A percentile compares a stretch with the other conserved stretches of the same genome.
Conservation (phyloP, 2,888 invertebrate species). For the Lithophane semibrunnea region DNA sequence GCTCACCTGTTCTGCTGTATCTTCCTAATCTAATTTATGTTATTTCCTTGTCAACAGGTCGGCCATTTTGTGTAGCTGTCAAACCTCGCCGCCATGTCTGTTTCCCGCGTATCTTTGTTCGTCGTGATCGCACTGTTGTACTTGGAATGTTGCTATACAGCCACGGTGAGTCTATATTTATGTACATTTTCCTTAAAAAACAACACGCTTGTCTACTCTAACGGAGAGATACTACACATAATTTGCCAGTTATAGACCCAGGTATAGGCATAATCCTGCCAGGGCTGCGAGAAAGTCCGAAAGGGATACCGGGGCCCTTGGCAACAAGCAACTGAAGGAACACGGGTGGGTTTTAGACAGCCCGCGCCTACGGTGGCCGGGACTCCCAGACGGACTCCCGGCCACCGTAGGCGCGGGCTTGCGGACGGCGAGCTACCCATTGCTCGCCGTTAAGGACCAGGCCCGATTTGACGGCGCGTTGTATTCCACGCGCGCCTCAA, state of each 20-base stretch:
- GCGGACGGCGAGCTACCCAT: too few species aligned
- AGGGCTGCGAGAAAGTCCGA: too few species aligned
- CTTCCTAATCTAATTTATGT: not conserved
- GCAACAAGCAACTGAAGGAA: too few species aligned
- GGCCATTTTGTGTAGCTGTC: conserved; percentile 65
- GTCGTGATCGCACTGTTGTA: conserved; percentile 75
- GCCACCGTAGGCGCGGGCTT: too few species aligned
- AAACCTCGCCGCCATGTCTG: conserved; percentile 74
- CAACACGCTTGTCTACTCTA: not conserved
- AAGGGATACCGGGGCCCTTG: too few species aligned
- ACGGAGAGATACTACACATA: not conserved
- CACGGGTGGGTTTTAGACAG: too few species aligned
- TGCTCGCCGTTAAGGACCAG: too few species aligned
- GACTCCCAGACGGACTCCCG: too few species aligned
- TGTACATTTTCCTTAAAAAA: not conserved
- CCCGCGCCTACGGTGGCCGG: too few species aligned
- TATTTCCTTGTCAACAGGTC: conserved; percentile 60
- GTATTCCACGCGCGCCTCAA: too few species aligned
- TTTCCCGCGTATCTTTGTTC: conserved; percentile 77
- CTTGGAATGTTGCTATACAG: conserved; percentile 77
- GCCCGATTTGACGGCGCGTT: too few species aligned
- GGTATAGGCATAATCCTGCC: too few species aligned
- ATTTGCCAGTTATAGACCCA: not conserved
- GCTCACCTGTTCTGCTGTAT: not conserved
- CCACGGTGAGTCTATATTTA: conserved; percentile 72